Evolutionary conservation across 2,797 vertebrate genomes (phyloP), one percentile per base, ranked within the genome.

Genomic region (Chelon auratus): DNA sequence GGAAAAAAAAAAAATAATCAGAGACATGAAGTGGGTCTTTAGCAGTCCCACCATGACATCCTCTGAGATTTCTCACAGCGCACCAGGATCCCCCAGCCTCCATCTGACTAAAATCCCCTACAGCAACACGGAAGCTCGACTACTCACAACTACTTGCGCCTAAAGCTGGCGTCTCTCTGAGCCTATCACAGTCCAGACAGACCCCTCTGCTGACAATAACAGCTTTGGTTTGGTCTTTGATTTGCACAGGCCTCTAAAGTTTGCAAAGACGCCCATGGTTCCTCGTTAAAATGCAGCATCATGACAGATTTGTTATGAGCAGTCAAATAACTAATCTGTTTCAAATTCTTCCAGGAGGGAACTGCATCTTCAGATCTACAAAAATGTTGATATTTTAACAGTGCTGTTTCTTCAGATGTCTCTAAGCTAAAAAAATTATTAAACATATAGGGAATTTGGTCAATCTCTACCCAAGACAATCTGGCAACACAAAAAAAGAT

Each of bases 31-130:
- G 73, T 37, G 66, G 43, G 62, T 81, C 72, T 86, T 84, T 87
- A 86, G 64, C 61, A 55, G 55, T 57, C 80, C 72, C 79, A 69
- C 67, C 83, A 79, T 81, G 85, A 87, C 79, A 86, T 89, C 76
- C 75, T 80, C 18, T 68, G 68, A 87, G 81, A 86, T 75, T 72
- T 82, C 69, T 75, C 58, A 39, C 48, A 73, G 77, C 84, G 72
- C 87, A 78, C 75, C 74, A 75, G 82, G 76, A 78, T 83, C 68
- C 76, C 75, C 82, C 70, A 62, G 75, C 76, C 36, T 22, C 71
- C 72, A 70, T 83, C 58, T 77, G 81, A 90, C 82, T 84, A 22
- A 89, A 91, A 91, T 86, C 87, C 88, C 77, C 69, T 67, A 55
- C 66, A 88, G 81, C 81, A 63, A 77, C 8, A 71, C 2, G 18